A percentile compares a stretch with the other conserved stretches of the same genome.
Conservation (phyloP, 2,797 vertebrate genomes). For the Brotogeris chrysoptera region DNA sequence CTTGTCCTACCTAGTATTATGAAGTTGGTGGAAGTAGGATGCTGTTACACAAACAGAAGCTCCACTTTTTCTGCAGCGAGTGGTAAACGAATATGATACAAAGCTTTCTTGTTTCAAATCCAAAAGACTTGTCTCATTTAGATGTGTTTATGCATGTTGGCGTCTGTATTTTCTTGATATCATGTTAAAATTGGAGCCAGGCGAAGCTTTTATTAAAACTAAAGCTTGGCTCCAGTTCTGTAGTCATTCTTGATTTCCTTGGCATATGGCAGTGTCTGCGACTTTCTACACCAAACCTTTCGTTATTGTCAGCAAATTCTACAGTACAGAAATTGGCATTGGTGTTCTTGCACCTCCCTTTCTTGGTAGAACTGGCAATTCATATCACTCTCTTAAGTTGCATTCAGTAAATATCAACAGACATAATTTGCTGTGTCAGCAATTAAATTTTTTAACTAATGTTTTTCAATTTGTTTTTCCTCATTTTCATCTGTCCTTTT, state of each 20-base stretch:
- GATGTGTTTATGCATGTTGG: constrained; percentile 16
- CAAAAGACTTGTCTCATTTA: background rate
- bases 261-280: background rate
- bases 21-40: background rate
- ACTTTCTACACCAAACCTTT: background rate
- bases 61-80: background rate
- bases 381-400: background rate
- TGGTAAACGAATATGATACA: background rate
- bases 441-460: background rate
- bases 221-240: background rate
- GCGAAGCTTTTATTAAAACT: constrained; percentile 30
- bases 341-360: background rate
- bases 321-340: background rate
- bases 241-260: background rate
- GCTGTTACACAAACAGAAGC: background rate
- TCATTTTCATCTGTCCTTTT: constrained; percentile 8
- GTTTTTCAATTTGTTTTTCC: constrained; percentile 16
- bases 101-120: background rate
- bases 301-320: background rate
- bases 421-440: constrained; percentile 1
- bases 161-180: constrained; percentile 31
- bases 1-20: background rate
- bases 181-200: constrained; percentile 11
- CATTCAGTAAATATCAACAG: background rate
- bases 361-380: background rate